Percentiles rank a stretch among this genome's conserved stretches.
These are phyloP conservation scores for Catocala nupta DNA, from an alignment of 2,888 invertebrate genomes.

Conservation along the genomic window DNA sequence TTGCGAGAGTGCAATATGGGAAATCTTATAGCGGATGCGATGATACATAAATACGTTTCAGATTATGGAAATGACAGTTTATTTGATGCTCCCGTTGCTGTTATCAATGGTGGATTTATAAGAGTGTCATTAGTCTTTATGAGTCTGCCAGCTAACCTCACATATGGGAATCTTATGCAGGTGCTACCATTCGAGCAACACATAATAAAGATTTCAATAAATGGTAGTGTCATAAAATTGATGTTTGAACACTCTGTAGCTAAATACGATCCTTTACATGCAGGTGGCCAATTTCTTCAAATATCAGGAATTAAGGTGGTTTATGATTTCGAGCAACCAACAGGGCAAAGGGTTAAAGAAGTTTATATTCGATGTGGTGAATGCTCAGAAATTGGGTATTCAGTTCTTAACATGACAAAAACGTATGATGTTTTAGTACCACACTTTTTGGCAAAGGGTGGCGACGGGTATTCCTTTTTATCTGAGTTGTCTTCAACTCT, in stretches of 20 bases:
- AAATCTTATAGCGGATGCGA: slow-evolving; percentile 92
- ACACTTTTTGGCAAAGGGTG: slow-evolving; percentile 90
- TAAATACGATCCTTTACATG: slow-evolving; percentile 71
- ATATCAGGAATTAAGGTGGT: slow-evolving; percentile 91
- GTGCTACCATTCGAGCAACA: slow-evolving; percentile 93
- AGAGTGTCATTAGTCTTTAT: slow-evolving; percentile 88
- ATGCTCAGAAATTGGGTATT: slow-evolving; percentile 89
- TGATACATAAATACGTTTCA: slow-evolving; percentile 88
- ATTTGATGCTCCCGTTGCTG: slow-evolving; percentile 92
- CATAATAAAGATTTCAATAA: slow-evolving; percentile 89
- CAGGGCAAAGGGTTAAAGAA: slow-evolving; percentile 89
- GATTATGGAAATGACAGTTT: slow-evolving; percentile 87
- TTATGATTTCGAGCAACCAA: slow-evolving; percentile 89
- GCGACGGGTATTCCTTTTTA: slow-evolving; percentile 90
- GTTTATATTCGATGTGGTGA: slow-evolving; percentile 89
- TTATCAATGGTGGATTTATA: slow-evolving; percentile 93
- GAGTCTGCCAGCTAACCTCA: slow-evolving; percentile 82
- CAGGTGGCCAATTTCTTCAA: slow-evolving; percentile 93
- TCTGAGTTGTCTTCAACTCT: slow-evolving; percentile 59
- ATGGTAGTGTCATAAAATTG: slow-evolving; percentile 88
- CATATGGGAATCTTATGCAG: slow-evolving; percentile 90
- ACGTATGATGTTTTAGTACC: slow-evolving; percentile 89
- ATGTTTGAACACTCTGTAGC: slow-evolving; percentile 91
- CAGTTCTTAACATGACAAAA: slow-evolving; percentile 80
- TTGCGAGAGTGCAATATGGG: slow-evolving; percentile 94